A percentile compares a stretch with the other conserved stretches of the same genome.
Evolutionary conservation across 2,888 invertebrate genomes (phyloP).

Genomic region (Podotricha telesiphe): DNA sequence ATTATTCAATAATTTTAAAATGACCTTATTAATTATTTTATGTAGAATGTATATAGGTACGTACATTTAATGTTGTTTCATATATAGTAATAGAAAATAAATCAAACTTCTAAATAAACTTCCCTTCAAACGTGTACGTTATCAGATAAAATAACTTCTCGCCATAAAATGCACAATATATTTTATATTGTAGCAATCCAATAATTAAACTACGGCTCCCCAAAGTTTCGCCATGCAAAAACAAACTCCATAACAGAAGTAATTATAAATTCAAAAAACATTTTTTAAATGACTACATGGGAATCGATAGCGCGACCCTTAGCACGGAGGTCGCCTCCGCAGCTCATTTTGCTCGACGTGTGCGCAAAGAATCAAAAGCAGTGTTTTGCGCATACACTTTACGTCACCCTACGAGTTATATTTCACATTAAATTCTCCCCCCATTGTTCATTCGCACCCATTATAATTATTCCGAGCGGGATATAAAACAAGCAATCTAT

Average conservation of each 20-base stretch:
- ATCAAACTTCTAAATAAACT: too few relatives aligned
- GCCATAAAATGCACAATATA: neutral
- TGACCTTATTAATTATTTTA: too few relatives aligned
- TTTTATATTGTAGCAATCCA: neutral
- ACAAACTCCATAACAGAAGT: conserved; percentile 27
- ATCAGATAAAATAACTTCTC: neutral
- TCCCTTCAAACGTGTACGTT: too few relatives aligned
- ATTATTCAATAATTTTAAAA: too few relatives aligned
- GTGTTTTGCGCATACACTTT: conserved; percentile 59
- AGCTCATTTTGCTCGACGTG: conserved; percentile 55
- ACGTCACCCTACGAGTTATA: conserved; percentile 58
- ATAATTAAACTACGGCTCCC: neutral
- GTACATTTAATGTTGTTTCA: too few relatives aligned
- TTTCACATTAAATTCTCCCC: conserved; percentile 64
- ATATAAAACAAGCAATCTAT: conserved; percentile 51
- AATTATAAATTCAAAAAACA: conserved; percentile 40
- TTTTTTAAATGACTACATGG: conserved; percentile 38
- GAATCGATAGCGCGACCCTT: conserved; percentile 55
- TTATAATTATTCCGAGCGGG: conserved; percentile 55
- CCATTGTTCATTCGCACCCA: conserved; percentile 66
- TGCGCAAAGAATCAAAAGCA: conserved; percentile 60
- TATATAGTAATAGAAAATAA: too few relatives aligned
- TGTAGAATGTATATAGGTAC: too few relatives aligned
- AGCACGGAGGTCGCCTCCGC: conserved; percentile 53
- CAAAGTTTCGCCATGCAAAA: neutral